Percentiles rank a stretch among this genome's conserved stretches.
phyloP scores from a whole-genome alignment of 2,888 invertebrate species.

The Tipula unca region DNA sequence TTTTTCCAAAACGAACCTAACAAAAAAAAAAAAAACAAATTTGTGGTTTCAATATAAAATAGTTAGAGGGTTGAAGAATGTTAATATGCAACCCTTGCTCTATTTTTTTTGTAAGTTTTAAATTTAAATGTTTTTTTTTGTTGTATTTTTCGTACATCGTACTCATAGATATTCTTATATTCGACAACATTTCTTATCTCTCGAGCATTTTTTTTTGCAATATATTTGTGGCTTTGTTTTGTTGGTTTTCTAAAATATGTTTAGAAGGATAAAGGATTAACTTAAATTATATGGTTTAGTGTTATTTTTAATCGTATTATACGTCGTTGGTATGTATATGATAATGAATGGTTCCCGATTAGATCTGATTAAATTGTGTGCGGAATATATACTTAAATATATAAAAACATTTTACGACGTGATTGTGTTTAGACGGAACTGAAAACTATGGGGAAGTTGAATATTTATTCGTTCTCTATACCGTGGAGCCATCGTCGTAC shows the following conservation, averaged over 20 bases:
- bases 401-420: too few relatives aligned
- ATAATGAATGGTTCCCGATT: not conserved
- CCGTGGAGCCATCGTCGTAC: too few relatives aligned
- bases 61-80: not conserved
- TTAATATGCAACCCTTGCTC: not conserved
- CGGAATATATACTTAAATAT: not conserved
- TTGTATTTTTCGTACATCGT: not conserved
- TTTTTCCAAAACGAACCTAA: not conserved
- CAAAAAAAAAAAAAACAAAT: not conserved
- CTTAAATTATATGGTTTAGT: not conserved
- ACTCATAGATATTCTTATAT: not conserved
- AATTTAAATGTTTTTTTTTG: not conserved
- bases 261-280: slow-evolving; percentile 9
- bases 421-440: too few relatives aligned
- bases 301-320: not conserved
- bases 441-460: too few relatives aligned
- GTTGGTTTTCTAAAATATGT: not conserved
- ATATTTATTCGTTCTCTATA: too few relatives aligned
- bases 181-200: not conserved
- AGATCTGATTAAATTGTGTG: not conserved
- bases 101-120: not conserved
- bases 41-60: not conserved
- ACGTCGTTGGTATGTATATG: not conserved
- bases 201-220: not conserved
- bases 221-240: not conserved